A percentile compares a stretch with the other conserved stretches of the same genome.
Evolutionary conservation across 1,140 invertebrate species (phyloP).

Genomic region (Hylaeus anthracinus): DNA sequence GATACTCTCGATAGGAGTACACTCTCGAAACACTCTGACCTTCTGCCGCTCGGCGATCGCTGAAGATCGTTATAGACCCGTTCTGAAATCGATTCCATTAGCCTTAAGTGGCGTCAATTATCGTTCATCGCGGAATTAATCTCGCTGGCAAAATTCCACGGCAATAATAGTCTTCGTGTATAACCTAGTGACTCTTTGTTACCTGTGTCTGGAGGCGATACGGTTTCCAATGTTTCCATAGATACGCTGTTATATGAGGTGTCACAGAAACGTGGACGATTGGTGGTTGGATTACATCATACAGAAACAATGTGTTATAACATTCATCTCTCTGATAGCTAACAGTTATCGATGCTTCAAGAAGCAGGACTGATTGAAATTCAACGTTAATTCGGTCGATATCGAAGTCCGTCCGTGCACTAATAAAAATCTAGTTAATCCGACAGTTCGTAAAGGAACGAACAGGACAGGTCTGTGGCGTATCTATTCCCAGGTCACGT

Average conservation of each 20-base stretch:
- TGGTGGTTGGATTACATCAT: neutral
- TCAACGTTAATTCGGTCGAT: no score
- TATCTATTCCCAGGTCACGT: no score
- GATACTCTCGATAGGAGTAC: neutral
- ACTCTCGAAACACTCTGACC: neutral
- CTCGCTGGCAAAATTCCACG: constrained; percentile 22
- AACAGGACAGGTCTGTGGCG: no score
- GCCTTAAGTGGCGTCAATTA: constrained; percentile 7
- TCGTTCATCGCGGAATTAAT: constrained; percentile 24
- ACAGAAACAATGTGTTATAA: no score
- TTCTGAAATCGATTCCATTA: constrained; percentile 18
- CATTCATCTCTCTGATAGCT: no score
- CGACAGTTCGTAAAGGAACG: no score
- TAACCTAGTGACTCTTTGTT: constrained; percentile 12
- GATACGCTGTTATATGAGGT: neutral
- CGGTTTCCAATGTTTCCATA: neutral
- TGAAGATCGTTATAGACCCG: neutral
- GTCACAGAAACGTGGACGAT: neutral
- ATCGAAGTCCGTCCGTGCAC: no score
- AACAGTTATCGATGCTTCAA: no score
- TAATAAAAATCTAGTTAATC: no score
- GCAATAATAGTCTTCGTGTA: constrained; percentile 6
- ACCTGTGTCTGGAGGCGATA: neutral
- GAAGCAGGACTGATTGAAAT: no score
- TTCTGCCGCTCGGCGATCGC: neutral